Conservation (phyloP, 2,113 vertebrate species). For the Suncus etruscus region DNA sequence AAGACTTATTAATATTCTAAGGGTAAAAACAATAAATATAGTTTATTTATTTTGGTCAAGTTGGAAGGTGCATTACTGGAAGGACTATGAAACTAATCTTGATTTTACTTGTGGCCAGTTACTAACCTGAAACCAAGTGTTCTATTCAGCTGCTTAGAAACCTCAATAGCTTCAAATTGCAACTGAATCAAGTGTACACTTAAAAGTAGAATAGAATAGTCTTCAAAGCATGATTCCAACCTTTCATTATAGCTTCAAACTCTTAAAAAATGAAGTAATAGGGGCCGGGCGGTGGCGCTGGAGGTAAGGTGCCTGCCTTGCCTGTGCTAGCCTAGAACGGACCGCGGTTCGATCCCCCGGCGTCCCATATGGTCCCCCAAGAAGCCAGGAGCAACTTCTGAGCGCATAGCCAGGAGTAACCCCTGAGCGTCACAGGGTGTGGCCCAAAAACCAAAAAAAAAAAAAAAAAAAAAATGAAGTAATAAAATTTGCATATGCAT, state of each 20-base stretch:
- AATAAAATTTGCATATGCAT: too few relatives aligned
- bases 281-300: too few relatives aligned
- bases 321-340: too few relatives aligned
- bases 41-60: constrained; percentile 8
- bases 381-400: too few relatives aligned
- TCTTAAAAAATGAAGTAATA: not conserved
- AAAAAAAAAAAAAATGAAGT: not conserved
- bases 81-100: constrained; percentile 22
- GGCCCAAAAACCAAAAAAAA: too few relatives aligned
- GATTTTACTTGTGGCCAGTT: not conserved
- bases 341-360: too few relatives aligned
- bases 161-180: not conserved
- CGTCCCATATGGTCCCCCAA: too few relatives aligned
- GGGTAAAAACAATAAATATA: constrained; percentile 36
- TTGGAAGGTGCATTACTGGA: constrained; percentile 38
- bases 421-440: too few relatives aligned
- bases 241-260: constrained; percentile 2
- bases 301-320: too few relatives aligned
- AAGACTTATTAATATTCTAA: constrained; percentile 2
- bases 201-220: not conserved
- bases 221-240: not conserved
- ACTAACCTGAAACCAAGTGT: not conserved
- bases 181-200: not conserved
- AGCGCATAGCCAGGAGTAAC: too few relatives aligned
- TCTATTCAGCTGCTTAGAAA: constrained; percentile 38